Evolutionary conservation across 2,113 vertebrate genomes (phyloP).

Genomic region (zebrafish (Danio rerio)): DNA sequence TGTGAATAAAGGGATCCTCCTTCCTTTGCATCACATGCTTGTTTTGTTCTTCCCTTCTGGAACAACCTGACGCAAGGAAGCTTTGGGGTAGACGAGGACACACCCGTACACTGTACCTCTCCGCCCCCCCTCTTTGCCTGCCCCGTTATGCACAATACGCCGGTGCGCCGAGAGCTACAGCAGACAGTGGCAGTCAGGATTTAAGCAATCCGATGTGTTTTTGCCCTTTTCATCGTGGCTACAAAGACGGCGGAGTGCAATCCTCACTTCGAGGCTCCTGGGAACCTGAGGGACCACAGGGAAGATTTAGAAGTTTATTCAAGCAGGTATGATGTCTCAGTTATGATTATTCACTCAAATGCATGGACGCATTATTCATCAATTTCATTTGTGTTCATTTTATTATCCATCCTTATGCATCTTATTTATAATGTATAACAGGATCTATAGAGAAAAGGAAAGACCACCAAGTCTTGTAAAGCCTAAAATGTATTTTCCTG

Average conservation of each 20-base stretch:
- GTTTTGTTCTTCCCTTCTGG: slow-evolving; percentile 54
- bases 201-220: slow-evolving; percentile 44
- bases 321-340: slow-evolving; percentile 50
- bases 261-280: slow-evolving; percentile 38
- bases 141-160: slow-evolving; percentile 48
- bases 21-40: slow-evolving; percentile 33
- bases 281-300: neutral
- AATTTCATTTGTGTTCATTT: neutral
- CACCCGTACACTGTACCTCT: slow-evolving; percentile 75
- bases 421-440: neutral
- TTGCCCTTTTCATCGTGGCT: slow-evolving; percentile 64
- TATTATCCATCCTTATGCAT: neutral
- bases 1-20: slow-evolving; percentile 49
- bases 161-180: slow-evolving; percentile 70
- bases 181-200: slow-evolving; percentile 65
- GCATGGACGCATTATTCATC: neutral
- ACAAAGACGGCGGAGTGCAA: slow-evolving; percentile 42
- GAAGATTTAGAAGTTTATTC: slow-evolving; percentile 42
- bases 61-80: slow-evolving; percentile 70
- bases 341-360: slow-evolving; percentile 1
- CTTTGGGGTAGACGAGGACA: slow-evolving; percentile 78
- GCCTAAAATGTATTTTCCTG: slow-evolving; percentile 69
- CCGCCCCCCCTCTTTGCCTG: slow-evolving; percentile 27
- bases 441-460: neutral
- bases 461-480: slow-evolving; percentile 24